A percentile compares a stretch with the other conserved stretches of the same genome.
These are phyloP conservation scores for Chydorus sphaericus DNA, from an alignment of 2,888 invertebrate species.

Conservation along the genomic window DNA sequence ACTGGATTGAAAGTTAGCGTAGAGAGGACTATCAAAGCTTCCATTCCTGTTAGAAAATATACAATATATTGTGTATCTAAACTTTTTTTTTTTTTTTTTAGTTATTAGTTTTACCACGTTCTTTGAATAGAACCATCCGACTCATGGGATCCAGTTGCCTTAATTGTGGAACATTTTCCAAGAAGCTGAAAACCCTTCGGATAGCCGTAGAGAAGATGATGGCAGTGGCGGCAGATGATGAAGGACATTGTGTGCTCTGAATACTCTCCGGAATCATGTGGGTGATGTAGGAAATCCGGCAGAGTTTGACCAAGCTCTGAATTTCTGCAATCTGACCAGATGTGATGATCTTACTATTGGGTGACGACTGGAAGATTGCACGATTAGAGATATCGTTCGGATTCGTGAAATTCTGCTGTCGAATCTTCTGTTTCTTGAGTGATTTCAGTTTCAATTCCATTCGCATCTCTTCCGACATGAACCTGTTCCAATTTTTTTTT, in stretches of 20 bases:
- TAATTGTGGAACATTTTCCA: background rate
- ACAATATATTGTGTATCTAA: no score
- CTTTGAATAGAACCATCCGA: background rate
- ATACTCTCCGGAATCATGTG: background rate
- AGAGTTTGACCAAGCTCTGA: background rate
- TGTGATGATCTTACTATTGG: background rate
- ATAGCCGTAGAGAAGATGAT: background rate
- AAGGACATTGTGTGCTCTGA: background rate
- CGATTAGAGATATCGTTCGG: background rate
- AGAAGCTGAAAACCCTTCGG: background rate
- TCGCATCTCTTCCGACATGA: slow-evolving; percentile 4
- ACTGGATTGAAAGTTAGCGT: background rate
- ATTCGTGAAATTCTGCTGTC: background rate
- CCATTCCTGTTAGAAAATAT: no score
- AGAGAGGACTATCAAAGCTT: background rate
- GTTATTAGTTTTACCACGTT: no score
- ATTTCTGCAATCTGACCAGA: background rate
- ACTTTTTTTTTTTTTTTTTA: no score
- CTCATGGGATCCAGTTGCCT: background rate
- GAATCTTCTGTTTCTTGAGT: background rate
- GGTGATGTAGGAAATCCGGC: background rate
- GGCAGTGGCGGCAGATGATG: background rate
- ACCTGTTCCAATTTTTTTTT: background rate
- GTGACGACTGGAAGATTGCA: no score
- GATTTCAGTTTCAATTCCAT: background rate